A percentile compares a stretch with the other conserved stretches of the same genome.
phyloP scores from a whole-genome alignment of 2,797 vertebrate species.

The Propithecus deckenii region DNA sequence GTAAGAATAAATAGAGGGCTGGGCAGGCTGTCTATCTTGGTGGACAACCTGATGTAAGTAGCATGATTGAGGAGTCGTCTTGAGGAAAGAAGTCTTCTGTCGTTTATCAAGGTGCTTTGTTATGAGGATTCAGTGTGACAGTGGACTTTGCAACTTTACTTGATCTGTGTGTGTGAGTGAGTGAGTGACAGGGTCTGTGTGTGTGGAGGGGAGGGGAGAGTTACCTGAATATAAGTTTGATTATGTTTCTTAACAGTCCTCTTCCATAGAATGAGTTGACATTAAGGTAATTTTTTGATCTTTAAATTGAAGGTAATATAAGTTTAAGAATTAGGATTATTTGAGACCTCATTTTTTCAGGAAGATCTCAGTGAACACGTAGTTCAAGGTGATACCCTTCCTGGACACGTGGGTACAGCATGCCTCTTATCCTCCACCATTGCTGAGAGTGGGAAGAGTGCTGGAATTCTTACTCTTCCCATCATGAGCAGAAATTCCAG shows the following conservation, averaged over 20 bases:
- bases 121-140: background rate
- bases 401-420: conserved; percentile 94
- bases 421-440: conserved; percentile 96
- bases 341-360: conserved; percentile 82
- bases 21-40: background rate
- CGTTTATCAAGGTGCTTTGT: background rate
- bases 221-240: background rate
- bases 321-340: conserved; percentile 2
- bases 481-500: conserved; percentile 96
- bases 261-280: background rate
- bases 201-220: no score
- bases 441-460: conserved; percentile 91
- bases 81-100: background rate
- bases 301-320: conserved; percentile 4
- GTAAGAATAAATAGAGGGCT: background rate
- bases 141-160: background rate
- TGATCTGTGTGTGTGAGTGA: no score
- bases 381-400: conserved; percentile 91
- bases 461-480: conserved; percentile 92
- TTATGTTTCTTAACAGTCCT: background rate
- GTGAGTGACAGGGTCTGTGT: background rate
- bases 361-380: conserved; percentile 94
- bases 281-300: background rate
- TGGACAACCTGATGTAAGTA: background rate
- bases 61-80: background rate